Base-by-base conservation (phyloP, 2,113 vertebrate species). In the Mastomys coucha region DNA sequence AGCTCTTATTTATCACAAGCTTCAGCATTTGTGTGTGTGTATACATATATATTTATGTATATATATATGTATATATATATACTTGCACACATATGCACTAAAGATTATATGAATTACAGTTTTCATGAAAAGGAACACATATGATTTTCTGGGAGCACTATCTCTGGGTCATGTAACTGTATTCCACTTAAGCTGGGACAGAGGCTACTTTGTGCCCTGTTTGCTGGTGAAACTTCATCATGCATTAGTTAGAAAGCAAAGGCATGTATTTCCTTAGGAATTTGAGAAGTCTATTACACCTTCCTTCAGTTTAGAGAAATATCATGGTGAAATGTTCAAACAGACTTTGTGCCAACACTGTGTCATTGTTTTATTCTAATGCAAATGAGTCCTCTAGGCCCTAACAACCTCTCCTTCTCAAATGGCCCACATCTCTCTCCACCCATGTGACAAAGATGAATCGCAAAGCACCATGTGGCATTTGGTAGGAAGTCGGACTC, bases 221-320 rank as follows among this genome's bases (percentile, higher is more conserved):
- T 88, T 7, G 45, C 28, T 56, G 36, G 14, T 56, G 39, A 63
- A 87, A 86, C 87, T n/a, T 53, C 10, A 63, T 36, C 45, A 19
- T 39, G 33, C 31, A 20, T 73, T 53, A 90, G 60, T 70, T 69
- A 84, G 86, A 82, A 89, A 69, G 28, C 63, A 51, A 67, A 89
- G 39, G 0, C 5, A n/a, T n/a, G n/a, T n/a, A 1, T 65, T 28
- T 7, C 4, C 63, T 45, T 28, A 28, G 56, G 33, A 33, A n/a
- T 12, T 87, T 72, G 75, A n/a, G 58, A 77, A 42, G 33, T 17
- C 20, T 51, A 26, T 4, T 14, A 16, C 0, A 33, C 63, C 28
- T 85, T 84, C 53, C 31, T 86, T 89, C 53, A 5, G 7, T 67
- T 51, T 67, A 51, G 31, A 76, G 49, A 96, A 70, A 89, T 14